Evolutionary conservation across 2,797 vertebrate species (phyloP).

Genomic region (Melopsittacus undulatus): DNA sequence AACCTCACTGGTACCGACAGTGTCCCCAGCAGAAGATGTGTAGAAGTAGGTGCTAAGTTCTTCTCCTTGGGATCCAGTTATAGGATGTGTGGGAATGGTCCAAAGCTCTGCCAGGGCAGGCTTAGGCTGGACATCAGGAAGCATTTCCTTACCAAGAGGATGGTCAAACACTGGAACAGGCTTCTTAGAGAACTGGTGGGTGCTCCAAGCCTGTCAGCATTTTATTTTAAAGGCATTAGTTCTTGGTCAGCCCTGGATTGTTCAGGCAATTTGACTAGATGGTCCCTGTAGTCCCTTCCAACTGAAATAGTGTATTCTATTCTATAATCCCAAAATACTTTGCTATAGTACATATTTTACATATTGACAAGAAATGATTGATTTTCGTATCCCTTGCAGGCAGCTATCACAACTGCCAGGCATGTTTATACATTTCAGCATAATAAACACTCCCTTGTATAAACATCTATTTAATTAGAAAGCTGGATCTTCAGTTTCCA

Average conservation of each 20-base stretch:
- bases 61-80: neutral
- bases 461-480: neutral
- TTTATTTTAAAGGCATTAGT: neutral
- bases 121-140: neutral
- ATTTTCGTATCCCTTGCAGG: neutral
- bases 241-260: neutral
- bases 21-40: neutral
- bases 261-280: neutral
- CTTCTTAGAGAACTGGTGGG: neutral
- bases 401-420: neutral
- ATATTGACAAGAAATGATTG: neutral
- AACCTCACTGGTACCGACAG: neutral
- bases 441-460: neutral
- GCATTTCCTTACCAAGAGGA: neutral
- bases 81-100: neutral
- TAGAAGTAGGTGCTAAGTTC: neutral
- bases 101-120: neutral
- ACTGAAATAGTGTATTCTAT: neutral
- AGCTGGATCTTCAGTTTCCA: neutral
- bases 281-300: neutral
- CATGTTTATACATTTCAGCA: neutral
- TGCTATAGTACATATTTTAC: neutral
- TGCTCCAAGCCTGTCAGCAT: neutral
- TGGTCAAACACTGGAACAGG: neutral
- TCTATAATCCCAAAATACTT: neutral